Percentiles rank a stretch among this genome's conserved stretches.
phyloP scores from a whole-genome alignment of 2,888 invertebrate genomes.

The Omphaloscelis lunosa region DNA sequence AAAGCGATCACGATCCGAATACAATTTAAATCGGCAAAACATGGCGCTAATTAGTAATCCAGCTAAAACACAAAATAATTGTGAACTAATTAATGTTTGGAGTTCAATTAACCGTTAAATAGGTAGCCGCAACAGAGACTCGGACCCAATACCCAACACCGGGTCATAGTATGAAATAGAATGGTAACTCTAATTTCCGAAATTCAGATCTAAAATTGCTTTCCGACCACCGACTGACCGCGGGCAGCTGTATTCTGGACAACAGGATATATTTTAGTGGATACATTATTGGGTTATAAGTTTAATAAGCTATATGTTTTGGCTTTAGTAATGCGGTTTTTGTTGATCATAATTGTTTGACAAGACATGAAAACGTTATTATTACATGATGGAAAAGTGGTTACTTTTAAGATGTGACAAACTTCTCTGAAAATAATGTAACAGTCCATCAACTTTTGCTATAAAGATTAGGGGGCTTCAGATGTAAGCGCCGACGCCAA shows the following conservation, averaged over 20 bases:
- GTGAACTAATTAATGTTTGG: constrained; percentile 68
- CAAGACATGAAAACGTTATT: neutral
- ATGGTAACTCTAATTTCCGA: constrained; percentile 72
- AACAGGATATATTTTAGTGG: constrained; percentile 24
- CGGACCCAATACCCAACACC: constrained; percentile 67
- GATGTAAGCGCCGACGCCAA: constrained; percentile 15
- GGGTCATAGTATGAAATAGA: constrained; percentile 56
- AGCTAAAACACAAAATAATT: constrained; percentile 60
- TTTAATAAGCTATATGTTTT: constrained; percentile 15
- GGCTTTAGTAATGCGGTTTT: neutral
- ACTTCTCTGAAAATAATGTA: neutral
- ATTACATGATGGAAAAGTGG: neutral
- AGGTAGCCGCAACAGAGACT: constrained; percentile 73
- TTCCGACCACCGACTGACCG: constrained; percentile 54
- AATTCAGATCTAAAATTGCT: constrained; percentile 62
- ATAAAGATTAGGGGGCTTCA: neutral
- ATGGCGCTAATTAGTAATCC: constrained; percentile 58
- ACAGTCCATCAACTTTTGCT: neutral
- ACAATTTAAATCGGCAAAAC: constrained; percentile 54
- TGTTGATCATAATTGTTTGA: neutral
- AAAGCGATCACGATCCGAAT: constrained; percentile 34
- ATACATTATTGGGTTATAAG: constrained; percentile 14
- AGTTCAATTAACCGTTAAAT: constrained; percentile 81
- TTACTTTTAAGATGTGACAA: neutral
- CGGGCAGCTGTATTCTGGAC: constrained; percentile 21